phyloP scores from a whole-genome alignment of 2,113 vertebrate genomes.

The Takifugu flavidus region DNA sequence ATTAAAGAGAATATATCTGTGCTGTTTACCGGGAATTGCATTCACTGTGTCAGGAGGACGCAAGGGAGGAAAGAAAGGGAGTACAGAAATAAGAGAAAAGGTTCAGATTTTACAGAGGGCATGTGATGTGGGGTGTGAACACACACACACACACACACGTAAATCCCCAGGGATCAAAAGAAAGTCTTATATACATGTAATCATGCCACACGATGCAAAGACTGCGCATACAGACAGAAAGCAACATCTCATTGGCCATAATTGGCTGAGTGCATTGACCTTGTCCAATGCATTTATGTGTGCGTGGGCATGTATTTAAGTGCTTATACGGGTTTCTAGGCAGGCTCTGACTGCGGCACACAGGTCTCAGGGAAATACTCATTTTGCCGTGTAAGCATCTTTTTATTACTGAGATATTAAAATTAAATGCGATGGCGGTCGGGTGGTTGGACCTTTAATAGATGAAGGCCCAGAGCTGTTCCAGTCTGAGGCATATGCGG shows the following conservation, averaged over 20 bases:
- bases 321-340: conserved; percentile 33
- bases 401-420: conserved; percentile 60
- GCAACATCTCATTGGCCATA: conserved; percentile 25
- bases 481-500: not conserved
- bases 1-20: not conserved
- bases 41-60: conserved; percentile 16
- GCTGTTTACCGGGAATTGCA: not conserved
- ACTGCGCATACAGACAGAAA: conserved; percentile 14
- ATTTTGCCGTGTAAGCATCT: conserved; percentile 59
- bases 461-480: conserved; percentile 44
- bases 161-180: conserved; percentile 27
- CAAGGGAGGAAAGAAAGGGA: not conserved
- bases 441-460: conserved; percentile 61
- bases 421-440: conserved; percentile 68
- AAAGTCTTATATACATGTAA: conserved; percentile 29
- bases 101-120: conserved; percentile 41
- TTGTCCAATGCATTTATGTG: conserved; percentile 29
- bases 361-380: conserved; percentile 40
- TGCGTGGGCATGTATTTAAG: conserved; percentile 26
- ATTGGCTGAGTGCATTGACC: conserved; percentile 43
- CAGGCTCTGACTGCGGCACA: conserved; percentile 15
- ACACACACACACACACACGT: not conserved
- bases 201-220: conserved; percentile 11
- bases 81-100: conserved; percentile 1
- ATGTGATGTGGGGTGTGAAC: conserved; percentile 20